Evolutionary conservation across 2,888 invertebrate genomes (phyloP).

Genomic region (Linyphia triangularis): DNA sequence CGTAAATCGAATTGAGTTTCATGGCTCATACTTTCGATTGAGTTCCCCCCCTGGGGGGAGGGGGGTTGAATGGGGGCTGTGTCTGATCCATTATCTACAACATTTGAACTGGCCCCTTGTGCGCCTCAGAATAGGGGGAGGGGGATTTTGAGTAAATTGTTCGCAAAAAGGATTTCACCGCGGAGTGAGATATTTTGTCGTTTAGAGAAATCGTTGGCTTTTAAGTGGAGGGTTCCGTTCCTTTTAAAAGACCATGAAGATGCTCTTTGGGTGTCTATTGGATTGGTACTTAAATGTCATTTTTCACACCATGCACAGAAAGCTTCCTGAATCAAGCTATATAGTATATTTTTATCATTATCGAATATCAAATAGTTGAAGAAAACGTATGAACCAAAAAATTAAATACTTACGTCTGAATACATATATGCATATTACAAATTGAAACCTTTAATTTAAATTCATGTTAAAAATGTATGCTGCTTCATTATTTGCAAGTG

Average conservation of each 20-base stretch:
- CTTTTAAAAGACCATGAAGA: background rate
- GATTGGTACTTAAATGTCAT: background rate
- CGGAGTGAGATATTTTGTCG: background rate
- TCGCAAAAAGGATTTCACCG: background rate
- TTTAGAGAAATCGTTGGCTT: constrained; percentile 1
- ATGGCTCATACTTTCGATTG: constrained; percentile 47
- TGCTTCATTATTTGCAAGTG: too few relatives aligned
- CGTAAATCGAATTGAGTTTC: constrained; percentile 63
- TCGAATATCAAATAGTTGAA: too few relatives aligned
- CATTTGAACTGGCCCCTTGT: constrained; percentile 39
- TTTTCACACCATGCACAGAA: constrained; percentile 3
- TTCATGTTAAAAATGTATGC: too few relatives aligned
- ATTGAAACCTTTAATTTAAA: too few relatives aligned
- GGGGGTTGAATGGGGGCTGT: constrained; percentile 12
- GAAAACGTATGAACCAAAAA: too few relatives aligned
- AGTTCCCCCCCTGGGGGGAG: constrained; percentile 19
- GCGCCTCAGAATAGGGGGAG: background rate
- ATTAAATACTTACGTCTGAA: too few relatives aligned
- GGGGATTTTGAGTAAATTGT: constrained; percentile 5
- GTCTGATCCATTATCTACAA: constrained; percentile 56
- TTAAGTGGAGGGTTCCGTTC: background rate
- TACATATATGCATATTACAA: too few relatives aligned
- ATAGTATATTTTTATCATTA: too few relatives aligned
- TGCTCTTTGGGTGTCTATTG: background rate
- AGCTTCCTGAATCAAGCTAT: too few relatives aligned